Evolutionary conservation across 35 echinoderm and acorn worm species (phyloP).

Genomic region (Heliocidaris tuberculata): DNA sequence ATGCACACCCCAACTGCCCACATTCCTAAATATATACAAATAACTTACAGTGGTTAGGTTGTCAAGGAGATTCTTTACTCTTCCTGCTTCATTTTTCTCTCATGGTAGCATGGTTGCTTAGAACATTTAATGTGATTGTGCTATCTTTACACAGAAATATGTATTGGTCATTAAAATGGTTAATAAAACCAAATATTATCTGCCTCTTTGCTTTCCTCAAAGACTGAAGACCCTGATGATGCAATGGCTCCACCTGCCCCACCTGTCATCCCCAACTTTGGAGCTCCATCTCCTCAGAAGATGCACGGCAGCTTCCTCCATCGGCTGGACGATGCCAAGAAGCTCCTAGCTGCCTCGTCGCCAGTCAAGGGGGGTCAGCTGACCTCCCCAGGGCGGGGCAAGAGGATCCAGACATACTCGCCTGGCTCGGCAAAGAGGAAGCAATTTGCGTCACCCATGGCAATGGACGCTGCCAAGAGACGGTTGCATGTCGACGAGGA

Average conservation of each 20-base stretch:
- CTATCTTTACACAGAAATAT: background rate
- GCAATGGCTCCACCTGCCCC: constrained; percentile 59
- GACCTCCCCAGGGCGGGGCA: constrained; percentile 56
- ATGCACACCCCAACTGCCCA: too few species aligned
- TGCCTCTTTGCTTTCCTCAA: background rate
- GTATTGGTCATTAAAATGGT: background rate
- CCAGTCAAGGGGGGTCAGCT: constrained; percentile 56
- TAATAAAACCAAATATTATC: background rate
- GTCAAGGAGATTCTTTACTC: too few species aligned
- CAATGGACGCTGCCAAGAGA: constrained; percentile 54
- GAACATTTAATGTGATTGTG: background rate
- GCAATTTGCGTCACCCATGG: constrained; percentile 45
- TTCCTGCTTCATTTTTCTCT: too few species aligned
- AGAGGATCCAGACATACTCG: background rate
- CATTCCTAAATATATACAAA: too few species aligned
- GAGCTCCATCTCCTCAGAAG: constrained; percentile 80
- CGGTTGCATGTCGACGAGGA: constrained; percentile 90
- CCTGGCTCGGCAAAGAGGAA: constrained; percentile 58
- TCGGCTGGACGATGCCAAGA: constrained; percentile 62
- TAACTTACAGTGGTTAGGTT: too few species aligned
- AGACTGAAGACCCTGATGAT: constrained; percentile 68
- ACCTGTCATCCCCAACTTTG: constrained; percentile 62
- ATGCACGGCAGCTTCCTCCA: constrained; percentile 92
- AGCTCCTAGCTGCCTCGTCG: constrained; percentile 74
- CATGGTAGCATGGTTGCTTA: background rate